Base-by-base conservation (phyloP, 2,113 vertebrate species). In the Lycocorax pyrrhopterus region DNA sequence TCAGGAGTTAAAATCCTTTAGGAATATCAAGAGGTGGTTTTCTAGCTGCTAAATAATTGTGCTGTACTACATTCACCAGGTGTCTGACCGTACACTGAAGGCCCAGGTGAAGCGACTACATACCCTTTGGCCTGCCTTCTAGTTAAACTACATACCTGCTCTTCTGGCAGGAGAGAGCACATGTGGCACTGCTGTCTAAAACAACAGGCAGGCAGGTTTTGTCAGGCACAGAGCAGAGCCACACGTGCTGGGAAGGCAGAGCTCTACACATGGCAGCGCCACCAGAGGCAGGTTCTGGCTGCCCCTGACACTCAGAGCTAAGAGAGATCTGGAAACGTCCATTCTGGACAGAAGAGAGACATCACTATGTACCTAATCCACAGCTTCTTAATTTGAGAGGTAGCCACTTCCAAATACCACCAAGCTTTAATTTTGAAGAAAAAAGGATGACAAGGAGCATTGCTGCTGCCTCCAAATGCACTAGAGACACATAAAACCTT, bases 261-360 rank as follows among this genome's bases (percentile, higher is more conserved):
- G 16, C 21, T 23, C 63, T 59, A 12, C 44, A 32, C 5, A 30
- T 0, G 2, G 55, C 4, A 2, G 3, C 77, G 59, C 16, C 39
- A 44, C 7, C 11, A 64, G 29, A 32, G 10, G 22, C 59, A 64
- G 55, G 13, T 51, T 20, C 37, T 47, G 41, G 19, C 69, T 49
- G 51, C 20, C 41, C 22, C 6, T 37, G 49, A 35, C 18, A 37
- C 55, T 23, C 6, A 2, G 30, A 76, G 59, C 15, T 64, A 18
- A n/a, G 20, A 1, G 2, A 83, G 32, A 76, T 16, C 16, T 52
- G 30, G 58, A 76, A 88, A 64, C 0, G 0, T 52, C 52, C 53
- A 25, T 39, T 84, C 37, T 22, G 21, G 55, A 73, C 56, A 76
- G 39, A 59, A 59, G 52, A 35, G 46, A 75, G 20, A 75, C 17